Base-by-base conservation (phyloP, 2,888 invertebrate species). In the Carpatolechia fugitivella region DNA sequence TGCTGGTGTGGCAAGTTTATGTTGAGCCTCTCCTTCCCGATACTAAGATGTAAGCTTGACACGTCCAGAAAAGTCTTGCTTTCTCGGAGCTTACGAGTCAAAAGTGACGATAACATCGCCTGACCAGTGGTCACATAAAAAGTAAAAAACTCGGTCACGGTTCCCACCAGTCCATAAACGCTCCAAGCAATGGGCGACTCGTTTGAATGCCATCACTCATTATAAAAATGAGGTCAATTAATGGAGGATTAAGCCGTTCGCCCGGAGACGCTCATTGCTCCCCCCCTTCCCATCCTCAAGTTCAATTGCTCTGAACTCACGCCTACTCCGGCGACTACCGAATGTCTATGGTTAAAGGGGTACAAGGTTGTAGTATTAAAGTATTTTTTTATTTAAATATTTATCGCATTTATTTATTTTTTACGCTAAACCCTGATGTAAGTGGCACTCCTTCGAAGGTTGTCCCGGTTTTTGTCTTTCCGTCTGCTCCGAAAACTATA, bases 381-480 rank as follows among this genome's bases (percentile, higher is more conserved):
- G 81, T 82, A 84, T 84, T 79, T 79, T 81, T 82, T 79, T 81
- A 76, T 84, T 80, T 84, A 80, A 72, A 79, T 82, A 85, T 87
- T 80, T 88, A 88, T 86, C 82, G 86, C 87, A 85, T 88, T 80
- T 88, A 86, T 88, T 85, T 88, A 85, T 87, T 83, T 83, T 76
- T 80, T 71, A 76, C 77, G 89, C 89, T 85, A 83, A 77, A 81
- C 77, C 84, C 85, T 78, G 75, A 76, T 77, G 78, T 81, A 81
- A 80, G 85, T 82, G 84, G 85, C 83, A 81, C 82, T 87, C 89
- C 90, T 85, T 89, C 89, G 87, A 91, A 90, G 91, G 91, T 91
- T 91, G 91, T 91, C 91, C 91, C 90, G 90, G 90, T 88, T 90
- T 90, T 88, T 85, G 85, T 84, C 85, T 88, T 90, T 89, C 91